These are phyloP conservation scores for Sitta carolinensis DNA, from an alignment of 2,797 vertebrate genomes.

Conservation along the genomic window DNA sequence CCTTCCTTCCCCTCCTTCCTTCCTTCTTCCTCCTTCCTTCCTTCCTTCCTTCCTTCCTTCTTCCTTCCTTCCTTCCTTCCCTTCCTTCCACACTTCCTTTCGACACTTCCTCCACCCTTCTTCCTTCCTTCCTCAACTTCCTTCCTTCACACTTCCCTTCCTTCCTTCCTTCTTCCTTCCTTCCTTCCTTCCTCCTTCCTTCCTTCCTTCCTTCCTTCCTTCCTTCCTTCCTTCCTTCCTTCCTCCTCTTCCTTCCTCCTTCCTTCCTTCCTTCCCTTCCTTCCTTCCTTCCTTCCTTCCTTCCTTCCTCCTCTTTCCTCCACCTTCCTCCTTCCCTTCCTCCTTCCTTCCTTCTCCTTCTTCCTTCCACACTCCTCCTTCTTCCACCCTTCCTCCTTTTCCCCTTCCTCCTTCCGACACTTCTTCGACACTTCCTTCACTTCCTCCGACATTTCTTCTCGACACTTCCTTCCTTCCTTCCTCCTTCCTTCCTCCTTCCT, in stretches of 20 bases:
- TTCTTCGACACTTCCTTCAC: too few species aligned
- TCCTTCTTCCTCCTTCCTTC: too few species aligned
- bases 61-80: neutral
- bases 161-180: neutral
- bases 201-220: neutral
- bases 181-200: neutral
- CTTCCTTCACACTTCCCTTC: too few species aligned
- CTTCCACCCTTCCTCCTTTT: too few species aligned
- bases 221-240: too few species aligned
- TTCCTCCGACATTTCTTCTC: too few species aligned
- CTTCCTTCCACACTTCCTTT: neutral
- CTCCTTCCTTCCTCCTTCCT: neutral
- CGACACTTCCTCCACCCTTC: too few species aligned
- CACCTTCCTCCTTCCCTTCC: neutral
- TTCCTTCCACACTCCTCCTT: neutral
- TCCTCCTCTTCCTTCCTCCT: too few species aligned
- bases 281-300: neutral
- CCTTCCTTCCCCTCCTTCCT: too few species aligned
- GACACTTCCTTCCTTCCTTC: neutral
- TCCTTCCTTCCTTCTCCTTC: neutral
- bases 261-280: neutral
- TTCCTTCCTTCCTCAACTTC: neutral
- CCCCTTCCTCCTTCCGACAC: neutral
- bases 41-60: neutral
- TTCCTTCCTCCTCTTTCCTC: too few species aligned